These are phyloP conservation scores for Sminthurides aquaticus DNA, from an alignment of 2,888 invertebrate genomes.

Conservation along the genomic window DNA sequence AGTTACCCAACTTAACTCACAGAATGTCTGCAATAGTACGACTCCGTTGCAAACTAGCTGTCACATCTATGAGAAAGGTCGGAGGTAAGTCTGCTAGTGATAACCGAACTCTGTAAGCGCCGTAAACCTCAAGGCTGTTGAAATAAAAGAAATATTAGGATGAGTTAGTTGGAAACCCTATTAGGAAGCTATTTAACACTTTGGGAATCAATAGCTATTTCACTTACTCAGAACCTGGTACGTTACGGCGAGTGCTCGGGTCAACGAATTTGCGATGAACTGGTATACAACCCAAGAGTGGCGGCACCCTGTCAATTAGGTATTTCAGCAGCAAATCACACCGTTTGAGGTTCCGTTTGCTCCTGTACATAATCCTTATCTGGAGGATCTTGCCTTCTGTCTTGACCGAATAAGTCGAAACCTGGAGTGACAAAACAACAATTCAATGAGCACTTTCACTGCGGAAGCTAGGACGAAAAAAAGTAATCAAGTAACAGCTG, in stretches of 20 bases:
- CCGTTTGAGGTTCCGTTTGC: background rate
- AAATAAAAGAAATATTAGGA: too few species aligned
- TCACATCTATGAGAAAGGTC: conserved; percentile 6
- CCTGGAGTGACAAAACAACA: background rate
- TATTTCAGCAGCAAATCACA: conserved; percentile 11
- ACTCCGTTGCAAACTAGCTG: background rate
- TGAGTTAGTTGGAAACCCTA: too few species aligned
- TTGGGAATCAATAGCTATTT: too few species aligned
- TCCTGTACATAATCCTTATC: conserved; percentile 6
- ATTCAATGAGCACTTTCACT: too few species aligned
- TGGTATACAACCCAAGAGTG: conserved; percentile 6
- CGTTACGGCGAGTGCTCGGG: background rate
- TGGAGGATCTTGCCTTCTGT: background rate
- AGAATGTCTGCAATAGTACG: background rate
- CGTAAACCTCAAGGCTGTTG: conserved; percentile 10
- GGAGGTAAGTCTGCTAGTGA: conserved; percentile 8
- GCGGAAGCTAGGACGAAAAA: background rate
- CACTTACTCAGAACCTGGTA: conserved; percentile 14
- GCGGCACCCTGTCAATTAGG: background rate
- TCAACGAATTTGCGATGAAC: conserved; percentile 10
- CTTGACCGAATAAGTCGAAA: background rate
- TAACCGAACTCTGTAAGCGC: conserved; percentile 15
- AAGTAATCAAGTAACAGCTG: background rate
- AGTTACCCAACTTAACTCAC: background rate
- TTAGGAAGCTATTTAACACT: too few species aligned